These are phyloP conservation scores for Nyctibius grandis DNA, from an alignment of 2,797 vertebrate species.

Conservation along the genomic window DNA sequence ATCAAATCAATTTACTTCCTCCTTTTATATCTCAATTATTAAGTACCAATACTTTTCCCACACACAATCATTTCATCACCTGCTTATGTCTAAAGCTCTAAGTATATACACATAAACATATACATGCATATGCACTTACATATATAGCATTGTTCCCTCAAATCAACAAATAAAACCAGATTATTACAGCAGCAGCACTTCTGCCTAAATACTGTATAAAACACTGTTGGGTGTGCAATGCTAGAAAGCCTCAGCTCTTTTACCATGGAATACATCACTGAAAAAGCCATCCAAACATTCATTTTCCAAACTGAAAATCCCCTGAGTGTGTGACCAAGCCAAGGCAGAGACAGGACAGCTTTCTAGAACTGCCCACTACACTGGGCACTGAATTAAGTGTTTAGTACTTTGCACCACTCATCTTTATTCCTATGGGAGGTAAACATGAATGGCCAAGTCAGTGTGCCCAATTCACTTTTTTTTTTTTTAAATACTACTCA, in stretches of 20 bases:
- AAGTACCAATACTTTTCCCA: background rate
- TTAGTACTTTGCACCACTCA: background rate
- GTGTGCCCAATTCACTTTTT: background rate
- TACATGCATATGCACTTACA: background rate
- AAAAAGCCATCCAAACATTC: background rate
- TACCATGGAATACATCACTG: background rate
- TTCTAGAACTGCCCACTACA: background rate
- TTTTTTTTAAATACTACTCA: background rate
- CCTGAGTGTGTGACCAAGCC: background rate
- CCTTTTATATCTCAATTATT: background rate
- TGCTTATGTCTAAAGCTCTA: background rate
- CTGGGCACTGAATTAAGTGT: background rate
- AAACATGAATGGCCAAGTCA: background rate
- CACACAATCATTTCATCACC: background rate
- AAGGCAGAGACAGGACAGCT: background rate
- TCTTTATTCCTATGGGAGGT: background rate
- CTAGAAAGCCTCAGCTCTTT: background rate
- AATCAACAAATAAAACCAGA: background rate
- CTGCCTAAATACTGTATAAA: background rate
- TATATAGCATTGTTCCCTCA: background rate
- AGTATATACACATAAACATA: background rate
- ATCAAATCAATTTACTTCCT: background rate
- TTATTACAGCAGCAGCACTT: background rate
- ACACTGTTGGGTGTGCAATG: background rate
- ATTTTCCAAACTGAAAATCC: background rate